These are phyloP conservation scores for Octodonta nipae DNA, from an alignment of 2,888 invertebrate species.

Conservation along the genomic window DNA sequence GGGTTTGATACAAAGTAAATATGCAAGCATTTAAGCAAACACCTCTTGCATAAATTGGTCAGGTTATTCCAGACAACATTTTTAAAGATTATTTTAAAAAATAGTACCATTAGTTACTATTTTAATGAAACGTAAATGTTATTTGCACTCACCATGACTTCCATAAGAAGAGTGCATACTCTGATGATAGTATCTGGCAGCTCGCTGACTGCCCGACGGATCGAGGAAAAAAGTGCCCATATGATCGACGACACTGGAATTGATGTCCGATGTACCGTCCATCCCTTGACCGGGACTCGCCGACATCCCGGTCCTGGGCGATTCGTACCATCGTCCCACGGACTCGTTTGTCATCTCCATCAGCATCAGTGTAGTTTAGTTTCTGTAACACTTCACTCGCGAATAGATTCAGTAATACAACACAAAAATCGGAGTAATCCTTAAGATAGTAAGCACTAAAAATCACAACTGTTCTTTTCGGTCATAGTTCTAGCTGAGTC, in stretches of 20 bases:
- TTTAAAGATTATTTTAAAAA: too few relatives aligned
- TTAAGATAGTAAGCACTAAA: too few relatives aligned
- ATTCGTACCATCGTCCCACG: conserved; percentile 38
- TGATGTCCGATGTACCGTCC: conserved; percentile 29
- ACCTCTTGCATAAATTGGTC: too few relatives aligned
- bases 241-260: conserved; percentile 36
- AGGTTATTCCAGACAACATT: too few relatives aligned
- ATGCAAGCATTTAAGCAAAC: too few relatives aligned
- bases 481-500: too few relatives aligned
- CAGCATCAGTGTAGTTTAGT: conserved; percentile 35
- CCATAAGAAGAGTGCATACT: conserved; percentile 39
- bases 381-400: neutral
- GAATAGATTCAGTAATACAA: neutral
- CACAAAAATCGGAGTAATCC: too few relatives aligned
- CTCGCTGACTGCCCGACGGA: conserved; percentile 34
- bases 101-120: too few relatives aligned
- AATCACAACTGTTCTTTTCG: too few relatives aligned
- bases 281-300: conserved; percentile 33
- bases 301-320: conserved; percentile 34
- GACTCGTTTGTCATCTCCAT: conserved; percentile 35
- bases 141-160: conserved; percentile 34
- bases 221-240: conserved; percentile 38
- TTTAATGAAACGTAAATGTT: too few relatives aligned
- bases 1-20: too few relatives aligned
- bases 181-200: conserved; percentile 37